Base-by-base conservation (phyloP, 2,113 vertebrate species). In the Hepsetus odoe region DNA sequence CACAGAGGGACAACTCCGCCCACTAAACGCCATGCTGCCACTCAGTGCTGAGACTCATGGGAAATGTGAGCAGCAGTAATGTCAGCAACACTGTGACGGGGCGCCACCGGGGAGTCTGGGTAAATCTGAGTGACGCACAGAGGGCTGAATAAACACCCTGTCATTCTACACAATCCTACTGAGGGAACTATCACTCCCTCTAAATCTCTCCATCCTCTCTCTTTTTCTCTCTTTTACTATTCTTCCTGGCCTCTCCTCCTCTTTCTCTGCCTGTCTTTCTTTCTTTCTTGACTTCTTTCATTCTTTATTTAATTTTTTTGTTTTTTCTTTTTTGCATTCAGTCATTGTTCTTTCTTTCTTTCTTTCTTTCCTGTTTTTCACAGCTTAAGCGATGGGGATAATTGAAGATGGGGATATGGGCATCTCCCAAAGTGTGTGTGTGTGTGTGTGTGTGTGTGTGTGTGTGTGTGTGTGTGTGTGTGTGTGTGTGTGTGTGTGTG, bases 1-100 rank as follows among this genome's bases (percentile, higher is more conserved):
- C 59, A 26, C 42, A 68, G 55, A 11, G 20, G 69, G 55, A 82
- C 76, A 74, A 64, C 70, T 70, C 80, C 76, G 38, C 80, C 77
- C 69, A 73, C 61, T 59, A 38, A 72, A 8, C n/a, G 24, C n/a
- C 70, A 73, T 16, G 35, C 56, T 78, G 74, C 69, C 79, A 65
- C 74, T 65, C 69, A 40, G 33, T 2, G 10, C 66, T 42, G 4
- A 14, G 81, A 40, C 70, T 44, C 30, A 20, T 70, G 71, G 76
- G 81, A 82, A 61, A 82, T 71, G 16, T 70, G 55, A 56, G 59
- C 24, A 58, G 32, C 58, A 30, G 58, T 61, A 12, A 9, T 4
- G 72, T 68, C 28, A 66, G 67, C 40, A 16, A 7, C 62, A 72
- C 64, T 32, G 42, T 76, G 74, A 81, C 35, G 20, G 30, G 24